Base-by-base conservation (phyloP, 2,888 invertebrate species). In the Hirtodrosophila histrioides region DNA sequence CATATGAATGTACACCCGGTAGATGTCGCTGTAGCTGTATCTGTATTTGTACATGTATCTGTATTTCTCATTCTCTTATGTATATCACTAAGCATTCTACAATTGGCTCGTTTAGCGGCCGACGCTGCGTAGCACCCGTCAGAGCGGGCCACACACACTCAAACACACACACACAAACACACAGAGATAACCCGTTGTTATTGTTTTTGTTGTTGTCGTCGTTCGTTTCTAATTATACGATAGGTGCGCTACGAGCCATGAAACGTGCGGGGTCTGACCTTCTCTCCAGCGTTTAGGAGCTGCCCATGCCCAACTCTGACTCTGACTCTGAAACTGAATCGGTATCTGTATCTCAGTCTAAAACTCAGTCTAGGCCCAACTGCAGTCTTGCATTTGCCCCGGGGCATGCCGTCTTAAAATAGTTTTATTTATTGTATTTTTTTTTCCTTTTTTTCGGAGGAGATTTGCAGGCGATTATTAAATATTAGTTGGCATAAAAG, bases 231-330 rank as follows among this genome's bases (percentile, higher is more conserved):
- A 84, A 84, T 84, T 87, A 87, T 76, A 85, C 83, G 82, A 83
- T 85, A 87, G 86, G 88, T 88, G 86, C 85, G 83, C 88, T 83
- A 60, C 78, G 85, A 78, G 83, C 87, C 78, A 83, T 81, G 83
- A 84, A 81, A 84, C 86, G 86, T 88, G 85, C 88, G 81, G 71
- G 86, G 86, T 84, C 86, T 87, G 88, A 88, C 86, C 86, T 86
- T 86, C 86, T 85, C 84, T 53, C 58, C 54, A 65, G 39, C 69
- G 60, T 61, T 79, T 79, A 72, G 84, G 79, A 82, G 87, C 85
- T 84, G 82, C 78, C 78, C 78, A 61, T n/a, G n/a, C n/a, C n/a
- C n/a, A n/a, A 66, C 65, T 56, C 12, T 51, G 24, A 27, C 8
- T 45, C 37, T 24, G 51, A 50, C 37, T 31, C 37, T 36, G 35